Base-by-base conservation (phyloP, 2,888 invertebrate genomes). In the Dryobotodes eremita region DNA sequence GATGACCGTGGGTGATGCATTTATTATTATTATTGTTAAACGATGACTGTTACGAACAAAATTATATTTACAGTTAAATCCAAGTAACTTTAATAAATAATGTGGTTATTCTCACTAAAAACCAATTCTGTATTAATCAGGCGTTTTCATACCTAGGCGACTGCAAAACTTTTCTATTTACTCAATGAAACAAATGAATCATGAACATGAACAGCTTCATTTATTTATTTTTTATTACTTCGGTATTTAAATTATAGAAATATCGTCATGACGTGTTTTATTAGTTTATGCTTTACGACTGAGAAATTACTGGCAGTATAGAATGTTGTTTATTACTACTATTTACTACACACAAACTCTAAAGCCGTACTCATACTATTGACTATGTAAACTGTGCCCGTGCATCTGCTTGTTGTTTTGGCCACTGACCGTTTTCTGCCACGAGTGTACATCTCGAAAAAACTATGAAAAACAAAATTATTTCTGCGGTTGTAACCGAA, bases 181-280 rank as follows among this genome's bases (percentile, higher is more conserved):
- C 2, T n/a, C 0, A 50, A 15, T 53, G 13, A 48, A 53, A 31
- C 15, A 53, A 74, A 77, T 77, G 31, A 77, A n/a, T 55, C 76
- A 76, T 61, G 31, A 20, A 46, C 61, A 20, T 20, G 15, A 31
- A 36, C 20, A 46, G 46, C 15, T 50, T 1, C 61, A 17, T n/a
- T 36, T 53, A 23, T 42, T n/a, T 20, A 17, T 17, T 48, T 57
- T 59, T 13, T n/a, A 31, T 62, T 31, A n/a, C 17, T 17, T 48
- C 17, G 1, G 31, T 48, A 17, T 7, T 48, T 7, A 11, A 72
- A 17, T 4, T 17, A 48, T 36, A 23, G 7, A 61, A 26, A 42
- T 64, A 17, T 17, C 0, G 11, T n/a, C 20, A 20, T n/a, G n/a
- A n/a, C n/a, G 15, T 26, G 23, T 62, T 46, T 48, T 13, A 48